phyloP scores from a whole-genome alignment of 2,113 vertebrate species.

The Euleptes europaea region DNA sequence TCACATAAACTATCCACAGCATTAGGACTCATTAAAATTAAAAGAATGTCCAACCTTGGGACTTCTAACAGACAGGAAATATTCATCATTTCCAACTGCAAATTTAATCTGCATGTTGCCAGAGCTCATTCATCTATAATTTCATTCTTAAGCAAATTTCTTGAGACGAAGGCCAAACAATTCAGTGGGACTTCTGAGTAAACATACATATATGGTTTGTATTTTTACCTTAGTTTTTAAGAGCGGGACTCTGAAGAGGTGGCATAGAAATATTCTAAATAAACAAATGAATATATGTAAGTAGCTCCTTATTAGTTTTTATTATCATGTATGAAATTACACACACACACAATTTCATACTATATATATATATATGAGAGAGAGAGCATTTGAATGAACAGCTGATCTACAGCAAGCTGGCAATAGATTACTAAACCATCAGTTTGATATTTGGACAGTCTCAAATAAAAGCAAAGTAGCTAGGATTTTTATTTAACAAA shows the following conservation, averaged over 20 bases:
- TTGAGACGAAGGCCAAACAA: not conserved
- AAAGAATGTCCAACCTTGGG: not conserved
- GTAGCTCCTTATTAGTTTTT: no score
- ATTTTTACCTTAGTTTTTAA: no score
- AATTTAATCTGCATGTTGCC: not conserved
- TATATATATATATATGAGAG: no score
- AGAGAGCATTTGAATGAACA: not conserved
- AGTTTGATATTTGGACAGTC: slow-evolving; percentile 23
- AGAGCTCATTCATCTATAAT: not conserved
- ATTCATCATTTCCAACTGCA: not conserved
- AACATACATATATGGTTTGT: not conserved
- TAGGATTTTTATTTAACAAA: not conserved
- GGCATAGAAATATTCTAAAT: no score
- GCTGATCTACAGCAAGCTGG: not conserved
- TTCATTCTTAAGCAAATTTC: not conserved
- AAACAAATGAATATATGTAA: no score
- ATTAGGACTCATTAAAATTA: not conserved
- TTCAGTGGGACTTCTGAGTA: not conserved
- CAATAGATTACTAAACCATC: not conserved
- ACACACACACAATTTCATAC: no score
- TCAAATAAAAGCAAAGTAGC: not conserved
- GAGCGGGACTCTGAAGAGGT: no score
- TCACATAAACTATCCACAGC: not conserved
- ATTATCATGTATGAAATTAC: no score
- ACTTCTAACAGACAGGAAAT: not conserved